These are phyloP conservation scores for Cydia splendana DNA, from an alignment of 1,140 invertebrate species.

Conservation along the genomic window DNA sequence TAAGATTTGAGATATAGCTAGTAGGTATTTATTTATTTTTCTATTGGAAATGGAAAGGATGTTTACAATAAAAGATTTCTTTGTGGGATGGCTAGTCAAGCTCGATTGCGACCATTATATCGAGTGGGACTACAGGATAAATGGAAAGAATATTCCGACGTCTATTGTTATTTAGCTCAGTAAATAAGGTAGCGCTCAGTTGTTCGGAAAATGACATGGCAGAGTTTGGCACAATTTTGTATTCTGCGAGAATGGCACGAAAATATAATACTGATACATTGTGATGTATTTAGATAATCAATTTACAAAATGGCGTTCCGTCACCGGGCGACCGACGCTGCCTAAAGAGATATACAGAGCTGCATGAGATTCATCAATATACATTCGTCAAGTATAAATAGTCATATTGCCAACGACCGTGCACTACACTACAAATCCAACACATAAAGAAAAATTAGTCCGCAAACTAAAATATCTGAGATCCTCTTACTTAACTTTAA, in stretches of 20 bases:
- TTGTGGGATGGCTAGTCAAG: background rate
- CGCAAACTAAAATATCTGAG: slow-evolving; percentile 75
- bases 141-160: background rate
- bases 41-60: background rate
- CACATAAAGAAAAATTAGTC: slow-evolving; percentile 56
- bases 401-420: slow-evolving; percentile 33
- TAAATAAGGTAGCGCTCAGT: slow-evolving; percentile 17
- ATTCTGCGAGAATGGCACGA: slow-evolving; percentile 54
- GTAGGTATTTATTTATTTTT: no score
- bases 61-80: background rate
- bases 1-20: background rate
- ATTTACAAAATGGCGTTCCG: slow-evolving; percentile 14
- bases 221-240: slow-evolving; percentile 40
- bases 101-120: slow-evolving; percentile 37
- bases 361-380: slow-evolving; percentile 63
- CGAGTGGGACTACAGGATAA: background rate
- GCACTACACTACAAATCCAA: slow-evolving; percentile 55
- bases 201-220: slow-evolving; percentile 10
- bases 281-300: slow-evolving; percentile 17
- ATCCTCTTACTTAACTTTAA: slow-evolving; percentile 64
- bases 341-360: slow-evolving; percentile 59
- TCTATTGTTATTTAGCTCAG: background rate
- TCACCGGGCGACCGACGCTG: slow-evolving; percentile 45
- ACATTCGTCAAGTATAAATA: slow-evolving; percentile 56
- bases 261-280: slow-evolving; percentile 52